Evolutionary conservation across 2,797 vertebrate genomes (phyloP).

Genomic region (Tarsius wallacei): DNA sequence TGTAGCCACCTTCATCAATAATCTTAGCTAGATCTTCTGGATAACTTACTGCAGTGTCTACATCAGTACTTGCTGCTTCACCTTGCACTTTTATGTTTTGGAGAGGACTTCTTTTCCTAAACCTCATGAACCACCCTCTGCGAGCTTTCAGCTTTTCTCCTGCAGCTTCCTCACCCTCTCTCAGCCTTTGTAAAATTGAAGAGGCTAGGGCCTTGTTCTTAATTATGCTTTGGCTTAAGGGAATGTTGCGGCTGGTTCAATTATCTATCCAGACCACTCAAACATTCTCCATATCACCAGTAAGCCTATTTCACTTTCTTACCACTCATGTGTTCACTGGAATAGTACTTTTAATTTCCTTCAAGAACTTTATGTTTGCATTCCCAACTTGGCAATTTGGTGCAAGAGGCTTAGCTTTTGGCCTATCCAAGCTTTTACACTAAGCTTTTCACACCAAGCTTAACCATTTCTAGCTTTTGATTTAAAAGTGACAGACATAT

Average conservation of each 20-base stretch:
- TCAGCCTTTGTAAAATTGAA: not conserved
- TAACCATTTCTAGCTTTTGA: not conserved
- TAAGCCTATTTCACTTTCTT: not conserved
- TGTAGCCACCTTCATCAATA: not conserved
- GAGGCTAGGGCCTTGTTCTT: not conserved
- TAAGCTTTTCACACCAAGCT: not conserved
- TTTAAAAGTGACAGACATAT: not conserved
- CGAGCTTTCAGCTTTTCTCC: not conserved
- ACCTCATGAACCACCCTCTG: not conserved
- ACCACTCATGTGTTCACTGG: not conserved
- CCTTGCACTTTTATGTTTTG: not conserved
- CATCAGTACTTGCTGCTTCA: not conserved
- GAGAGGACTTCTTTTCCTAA: not conserved
- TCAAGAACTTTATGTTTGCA: not conserved
- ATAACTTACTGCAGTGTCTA: not conserved
- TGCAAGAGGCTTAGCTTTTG: not conserved
- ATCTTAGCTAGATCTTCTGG: not conserved
- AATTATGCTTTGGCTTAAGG: not conserved
- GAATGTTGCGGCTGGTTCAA: not conserved
- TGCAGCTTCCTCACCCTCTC: not conserved
- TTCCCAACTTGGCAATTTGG: not conserved
- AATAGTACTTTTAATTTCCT: not conserved
- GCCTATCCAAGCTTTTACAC: not conserved
- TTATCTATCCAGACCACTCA: not conserved
- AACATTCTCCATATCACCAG: not conserved